phyloP scores from a whole-genome alignment of 2,797 vertebrate genomes.

The Rhinella marina region DNA sequence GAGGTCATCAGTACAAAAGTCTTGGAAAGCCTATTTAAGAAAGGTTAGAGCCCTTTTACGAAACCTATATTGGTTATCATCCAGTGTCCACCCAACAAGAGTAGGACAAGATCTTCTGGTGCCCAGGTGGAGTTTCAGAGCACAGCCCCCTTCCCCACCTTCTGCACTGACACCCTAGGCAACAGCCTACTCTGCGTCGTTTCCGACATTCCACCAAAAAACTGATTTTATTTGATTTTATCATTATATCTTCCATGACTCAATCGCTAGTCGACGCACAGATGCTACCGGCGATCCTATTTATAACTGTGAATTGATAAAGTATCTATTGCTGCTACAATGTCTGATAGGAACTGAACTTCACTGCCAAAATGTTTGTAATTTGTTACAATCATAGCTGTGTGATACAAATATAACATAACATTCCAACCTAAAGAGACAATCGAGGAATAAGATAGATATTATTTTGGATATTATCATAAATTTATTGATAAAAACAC shows the following conservation, averaged over 20 bases:
- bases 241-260: not conserved
- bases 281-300: not conserved
- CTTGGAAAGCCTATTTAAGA: no score
- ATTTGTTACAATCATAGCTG: not conserved
- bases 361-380: not conserved
- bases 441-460: not conserved
- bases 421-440: not conserved
- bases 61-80: no score
- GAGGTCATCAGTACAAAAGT: no score
- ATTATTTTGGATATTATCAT: not conserved
- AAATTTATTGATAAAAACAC: not conserved
- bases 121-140: no score
- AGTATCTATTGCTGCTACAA: not conserved
- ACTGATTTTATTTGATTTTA: no score
- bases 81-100: no score
- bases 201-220: no score
- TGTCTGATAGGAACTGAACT: not conserved
- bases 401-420: not conserved
- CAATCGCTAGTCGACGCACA: not conserved
- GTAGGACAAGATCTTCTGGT: no score
- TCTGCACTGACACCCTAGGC: no score
- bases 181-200: no score
- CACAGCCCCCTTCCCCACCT: no score
- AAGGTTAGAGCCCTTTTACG: no score
- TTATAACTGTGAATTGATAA: not conserved